Evolutionary conservation across 1,140 invertebrate species (phyloP).

Genomic region (Portunus trituberculatus): DNA sequence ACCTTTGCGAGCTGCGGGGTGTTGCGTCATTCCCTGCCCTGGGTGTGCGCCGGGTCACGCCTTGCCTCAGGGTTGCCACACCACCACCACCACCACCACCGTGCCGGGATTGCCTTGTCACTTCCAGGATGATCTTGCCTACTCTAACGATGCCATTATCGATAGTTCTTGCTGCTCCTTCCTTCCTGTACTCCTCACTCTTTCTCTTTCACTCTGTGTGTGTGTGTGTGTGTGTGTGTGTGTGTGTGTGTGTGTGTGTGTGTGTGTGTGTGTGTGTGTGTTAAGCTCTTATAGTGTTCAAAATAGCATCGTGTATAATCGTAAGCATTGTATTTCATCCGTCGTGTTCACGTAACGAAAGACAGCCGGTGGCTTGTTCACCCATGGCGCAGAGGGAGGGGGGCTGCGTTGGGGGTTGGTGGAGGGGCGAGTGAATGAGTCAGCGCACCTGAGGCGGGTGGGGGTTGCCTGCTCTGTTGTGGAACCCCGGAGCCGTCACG

Average conservation of each 20-base stretch:
- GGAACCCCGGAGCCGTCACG: background rate
- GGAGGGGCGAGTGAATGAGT: background rate
- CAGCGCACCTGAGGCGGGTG: background rate
- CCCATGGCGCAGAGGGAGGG: background rate
- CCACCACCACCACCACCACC: background rate
- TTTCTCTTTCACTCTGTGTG: background rate
- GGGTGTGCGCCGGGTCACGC: background rate
- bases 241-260: slow-evolving; percentile 26
- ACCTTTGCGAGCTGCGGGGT: background rate
- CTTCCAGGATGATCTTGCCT: background rate
- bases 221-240: slow-evolving; percentile 30
- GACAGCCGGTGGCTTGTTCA: background rate
- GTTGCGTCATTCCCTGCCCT: background rate
- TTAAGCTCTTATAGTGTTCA: no score
- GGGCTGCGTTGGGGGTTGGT: background rate
- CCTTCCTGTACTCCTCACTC: no score
- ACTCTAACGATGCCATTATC: background rate
- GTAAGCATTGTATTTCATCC: background rate
- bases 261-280: slow-evolving; percentile 35
- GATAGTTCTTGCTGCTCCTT: background rate
- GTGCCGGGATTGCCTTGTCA: slow-evolving; percentile 3
- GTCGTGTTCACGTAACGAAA: background rate
- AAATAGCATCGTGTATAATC: background rate
- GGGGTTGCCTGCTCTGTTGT: background rate
- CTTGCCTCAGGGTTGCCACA: background rate